These are phyloP conservation scores for Cerastis leucographa DNA, from an alignment of 2,888 invertebrate genomes.

Conservation along the genomic window DNA sequence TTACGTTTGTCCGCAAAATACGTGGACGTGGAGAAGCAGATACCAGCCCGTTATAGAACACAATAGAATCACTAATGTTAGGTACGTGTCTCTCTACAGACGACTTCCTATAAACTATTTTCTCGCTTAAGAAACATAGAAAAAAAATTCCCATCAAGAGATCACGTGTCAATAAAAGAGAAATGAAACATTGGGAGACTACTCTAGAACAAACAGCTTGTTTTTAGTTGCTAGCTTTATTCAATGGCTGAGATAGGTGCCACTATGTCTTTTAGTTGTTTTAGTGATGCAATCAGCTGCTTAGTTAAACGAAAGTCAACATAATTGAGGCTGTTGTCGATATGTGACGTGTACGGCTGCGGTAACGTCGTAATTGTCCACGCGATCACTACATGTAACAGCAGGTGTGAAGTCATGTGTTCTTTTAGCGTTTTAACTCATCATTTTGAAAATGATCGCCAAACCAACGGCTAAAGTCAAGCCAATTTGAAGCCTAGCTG, in stretches of 20 bases:
- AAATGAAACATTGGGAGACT: too few species aligned
- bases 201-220: not conserved
- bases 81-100: not conserved
- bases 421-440: slow-evolving; percentile 39
- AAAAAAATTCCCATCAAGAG: not conserved
- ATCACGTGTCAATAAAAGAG: not conserved
- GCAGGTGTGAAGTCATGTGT: slow-evolving; percentile 53
- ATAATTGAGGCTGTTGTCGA: slow-evolving; percentile 26
- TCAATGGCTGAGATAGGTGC: not conserved
- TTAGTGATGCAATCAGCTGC: not conserved
- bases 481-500: not conserved
- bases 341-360: slow-evolving; percentile 38
- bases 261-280: not conserved
- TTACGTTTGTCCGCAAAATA: too few species aligned
- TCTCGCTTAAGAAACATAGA: not conserved
- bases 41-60: too few species aligned
- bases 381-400: slow-evolving; percentile 55
- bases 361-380: slow-evolving; percentile 54
- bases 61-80: not conserved
- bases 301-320: not conserved
- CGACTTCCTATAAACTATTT: not conserved
- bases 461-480: not conserved
- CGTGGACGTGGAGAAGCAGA: too few species aligned
- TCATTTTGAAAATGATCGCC: not conserved
- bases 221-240: not conserved